Evolutionary conservation across 2,797 vertebrate genomes (phyloP).

Genomic region (Aselliscus stoliczkanus): DNA sequence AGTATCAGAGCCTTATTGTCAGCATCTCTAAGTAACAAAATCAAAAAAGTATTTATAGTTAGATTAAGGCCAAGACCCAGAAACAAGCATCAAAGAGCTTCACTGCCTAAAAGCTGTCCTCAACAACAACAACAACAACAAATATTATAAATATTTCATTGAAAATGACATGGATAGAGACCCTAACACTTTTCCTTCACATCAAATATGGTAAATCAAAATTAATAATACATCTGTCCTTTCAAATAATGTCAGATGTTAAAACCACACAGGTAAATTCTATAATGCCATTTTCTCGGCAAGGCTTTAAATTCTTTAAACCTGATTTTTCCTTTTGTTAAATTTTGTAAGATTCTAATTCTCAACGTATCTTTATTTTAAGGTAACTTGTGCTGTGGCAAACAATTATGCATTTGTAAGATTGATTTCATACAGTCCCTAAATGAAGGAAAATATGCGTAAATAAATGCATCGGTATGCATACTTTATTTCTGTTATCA

Average conservation of each 20-base stretch:
- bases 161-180: background rate
- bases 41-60: background rate
- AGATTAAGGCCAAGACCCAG: background rate
- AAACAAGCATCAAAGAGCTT: background rate
- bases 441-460: background rate
- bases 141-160: background rate
- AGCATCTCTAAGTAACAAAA: background rate
- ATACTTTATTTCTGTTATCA: background rate
- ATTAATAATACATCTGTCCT: background rate
- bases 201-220: background rate
- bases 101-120: background rate
- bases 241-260: background rate
- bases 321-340: background rate
- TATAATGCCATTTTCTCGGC: background rate
- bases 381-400: background rate
- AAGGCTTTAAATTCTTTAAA: background rate
- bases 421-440: background rate
- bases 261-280: background rate
- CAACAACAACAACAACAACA: background rate
- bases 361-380: background rate
- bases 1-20: background rate
- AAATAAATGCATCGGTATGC: background rate
- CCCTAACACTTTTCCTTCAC: background rate
- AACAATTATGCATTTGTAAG: background rate
- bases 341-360: slow-evolving; percentile 18